These are phyloP conservation scores for Cerastoderma edule DNA, from an alignment of 2,888 invertebrate genomes.

Conservation along the genomic window DNA sequence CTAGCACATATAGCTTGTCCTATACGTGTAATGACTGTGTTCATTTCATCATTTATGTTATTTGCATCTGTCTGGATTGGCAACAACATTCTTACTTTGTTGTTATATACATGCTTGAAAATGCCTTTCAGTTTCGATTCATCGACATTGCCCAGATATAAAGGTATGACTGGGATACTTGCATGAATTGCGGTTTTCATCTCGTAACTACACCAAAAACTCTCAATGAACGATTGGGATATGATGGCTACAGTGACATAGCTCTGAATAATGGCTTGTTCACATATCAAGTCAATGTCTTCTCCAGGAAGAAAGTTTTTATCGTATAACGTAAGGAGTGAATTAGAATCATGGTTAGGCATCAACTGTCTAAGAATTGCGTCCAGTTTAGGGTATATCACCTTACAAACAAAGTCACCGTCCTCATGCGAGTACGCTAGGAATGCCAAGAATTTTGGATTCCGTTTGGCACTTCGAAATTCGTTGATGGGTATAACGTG, in stretches of 20 bases:
- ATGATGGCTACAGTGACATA: conserved; percentile 7
- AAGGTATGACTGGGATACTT: neutral
- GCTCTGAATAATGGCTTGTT: conserved; percentile 12
- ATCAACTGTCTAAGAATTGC: neutral
- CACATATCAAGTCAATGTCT: neutral
- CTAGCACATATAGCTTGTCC: conserved; percentile 13
- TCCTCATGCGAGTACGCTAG: conserved; percentile 6
- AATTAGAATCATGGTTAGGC: neutral
- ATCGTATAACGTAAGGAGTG: neutral
- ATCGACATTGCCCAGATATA: neutral
- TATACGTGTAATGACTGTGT: neutral
- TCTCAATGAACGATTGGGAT: neutral
- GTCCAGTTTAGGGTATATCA: conserved; percentile 7
- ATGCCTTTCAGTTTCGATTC: neutral
- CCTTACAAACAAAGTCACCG: neutral
- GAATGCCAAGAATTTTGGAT: neutral
- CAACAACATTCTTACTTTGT: conserved; percentile 11
- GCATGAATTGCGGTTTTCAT: neutral
- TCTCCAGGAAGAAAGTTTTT: conserved; percentile 13
- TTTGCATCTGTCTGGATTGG: neutral
- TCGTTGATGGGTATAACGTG: neutral
- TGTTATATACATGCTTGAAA: neutral
- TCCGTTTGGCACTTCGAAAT: neutral
- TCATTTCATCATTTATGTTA: neutral
- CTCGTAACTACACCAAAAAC: conserved; percentile 9